phyloP scores from a whole-genome alignment of 2,113 vertebrate species.

The Nanger granti region DNA sequence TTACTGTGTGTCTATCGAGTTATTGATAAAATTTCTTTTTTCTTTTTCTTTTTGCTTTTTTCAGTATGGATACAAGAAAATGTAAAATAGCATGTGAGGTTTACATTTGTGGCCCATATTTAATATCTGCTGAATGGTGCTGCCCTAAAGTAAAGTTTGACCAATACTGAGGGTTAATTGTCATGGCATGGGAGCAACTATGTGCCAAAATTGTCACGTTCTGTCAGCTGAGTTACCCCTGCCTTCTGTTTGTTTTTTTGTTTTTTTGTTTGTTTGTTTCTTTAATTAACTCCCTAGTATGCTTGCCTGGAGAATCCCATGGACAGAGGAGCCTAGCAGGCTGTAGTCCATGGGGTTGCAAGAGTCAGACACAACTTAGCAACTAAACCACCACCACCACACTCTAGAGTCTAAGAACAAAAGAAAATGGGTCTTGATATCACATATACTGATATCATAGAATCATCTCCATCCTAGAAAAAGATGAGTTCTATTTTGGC shows the following conservation, averaged over 20 bases:
- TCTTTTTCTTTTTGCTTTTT: not conserved
- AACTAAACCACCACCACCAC: not conserved
- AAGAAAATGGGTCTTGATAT: not conserved
- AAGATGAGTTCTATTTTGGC: not conserved
- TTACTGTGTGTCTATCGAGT: not conserved
- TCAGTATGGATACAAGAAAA: not conserved
- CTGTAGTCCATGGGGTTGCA: not conserved
- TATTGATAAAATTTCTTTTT: not conserved
- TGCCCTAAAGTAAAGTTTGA: not conserved
- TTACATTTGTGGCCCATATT: not conserved
- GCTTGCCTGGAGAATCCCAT: not conserved
- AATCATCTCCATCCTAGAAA: not conserved
- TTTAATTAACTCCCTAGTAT: not conserved
- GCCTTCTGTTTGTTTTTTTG: not conserved
- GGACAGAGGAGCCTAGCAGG: not conserved
- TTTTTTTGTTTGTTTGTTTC: not conserved
- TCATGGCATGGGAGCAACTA: not conserved
- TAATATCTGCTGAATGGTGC: not conserved
- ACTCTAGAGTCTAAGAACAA: not conserved
- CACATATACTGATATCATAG: not conserved
- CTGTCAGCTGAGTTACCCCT: not conserved
- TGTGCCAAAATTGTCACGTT: not conserved
- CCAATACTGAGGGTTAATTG: not conserved
- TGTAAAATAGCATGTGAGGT: not conserved
- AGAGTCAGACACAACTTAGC: not conserved